Evolutionary conservation across 1,140 invertebrate species (phyloP), one percentile per base, ranked within the genome.

Genomic region (Phthorimaea operculella): DNA sequence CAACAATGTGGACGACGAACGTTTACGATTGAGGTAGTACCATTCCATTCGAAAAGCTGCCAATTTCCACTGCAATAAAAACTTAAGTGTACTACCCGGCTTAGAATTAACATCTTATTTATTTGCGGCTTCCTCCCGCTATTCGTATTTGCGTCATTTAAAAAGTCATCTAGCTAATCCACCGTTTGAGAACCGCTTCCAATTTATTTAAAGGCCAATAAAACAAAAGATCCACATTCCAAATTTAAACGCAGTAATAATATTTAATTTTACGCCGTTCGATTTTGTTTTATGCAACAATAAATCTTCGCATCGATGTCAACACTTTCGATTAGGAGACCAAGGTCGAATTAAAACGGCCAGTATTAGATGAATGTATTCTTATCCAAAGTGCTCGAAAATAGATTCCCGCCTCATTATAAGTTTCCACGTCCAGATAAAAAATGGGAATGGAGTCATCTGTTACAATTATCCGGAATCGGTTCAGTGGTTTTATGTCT

Each of bases 261-360:
- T 72, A 70, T 75, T 70, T 72, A 60, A 69, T 70, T 71, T 71
- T 71, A 72, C 69, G 66, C 67, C 68, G 66, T 66, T 71, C 62
- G 59, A 47, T 47, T 3, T 47, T 11, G 15, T 47, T 47, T 47
- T 47, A 16, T 16, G n/a, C 4, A 16, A 47, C 44, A 47, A 47
- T 47, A 47, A 47, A 47, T 47, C 44, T 16, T 9, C 14, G 14
- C 4, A 14, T 47, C 44, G 44, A 47, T 82, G 79, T 84, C 81
- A 80, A 78, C 81, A 82, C 76, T 72, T 82, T 81, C 81, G 74
- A 82, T 84, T 82, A 82, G 73, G 68, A 55, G 34, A 34, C 44
- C 76, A 82, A 83, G 79, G 80, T 78, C 76, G 73, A 33, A 47
- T 48, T 68, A 72, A 72, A 66, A 63, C 63, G 56, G 64, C 52